Percentiles rank a stretch among this genome's conserved stretches.
Conservation (phyloP, 2,888 invertebrate species). For the Macrophya annulata region DNA sequence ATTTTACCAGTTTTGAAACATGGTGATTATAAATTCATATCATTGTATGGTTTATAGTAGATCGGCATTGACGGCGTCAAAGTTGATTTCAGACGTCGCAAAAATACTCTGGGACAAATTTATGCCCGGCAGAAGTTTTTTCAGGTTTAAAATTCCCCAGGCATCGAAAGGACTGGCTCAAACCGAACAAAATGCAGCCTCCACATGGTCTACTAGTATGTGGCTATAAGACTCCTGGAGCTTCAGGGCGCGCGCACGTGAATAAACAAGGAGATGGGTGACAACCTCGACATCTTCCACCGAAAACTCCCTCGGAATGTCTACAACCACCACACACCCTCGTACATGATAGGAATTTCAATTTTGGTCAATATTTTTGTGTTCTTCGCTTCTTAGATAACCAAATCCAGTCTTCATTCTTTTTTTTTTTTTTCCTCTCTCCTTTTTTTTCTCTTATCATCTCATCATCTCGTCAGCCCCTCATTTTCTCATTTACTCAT, state of each 20-base stretch:
- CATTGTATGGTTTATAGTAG: neutral
- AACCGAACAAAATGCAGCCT: constrained; percentile 47
- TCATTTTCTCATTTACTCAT: constrained; percentile 12
- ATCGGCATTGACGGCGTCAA: neutral
- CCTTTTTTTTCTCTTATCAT: neutral
- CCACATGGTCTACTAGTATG: constrained; percentile 34
- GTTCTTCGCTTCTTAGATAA: constrained; percentile 36
- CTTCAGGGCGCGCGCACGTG: constrained; percentile 51
- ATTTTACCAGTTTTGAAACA: neutral
- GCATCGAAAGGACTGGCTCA: constrained; percentile 47
- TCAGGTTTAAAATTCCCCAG: constrained; percentile 50
- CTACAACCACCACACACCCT: constrained; percentile 49
- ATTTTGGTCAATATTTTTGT: constrained; percentile 56
- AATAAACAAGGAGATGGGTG: constrained; percentile 56
- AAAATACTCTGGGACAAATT: constrained; percentile 15
- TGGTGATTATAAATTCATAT: constrained; percentile 32
- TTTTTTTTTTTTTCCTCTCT: neutral
- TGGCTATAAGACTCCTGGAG: constrained; percentile 47
- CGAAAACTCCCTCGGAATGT: constrained; percentile 51
- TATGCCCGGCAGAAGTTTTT: constrained; percentile 41
- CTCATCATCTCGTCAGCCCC: constrained; percentile 9
- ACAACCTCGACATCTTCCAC: constrained; percentile 49
- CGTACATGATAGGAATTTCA: constrained; percentile 52
- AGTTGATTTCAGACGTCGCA: constrained; percentile 2
- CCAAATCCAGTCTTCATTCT: neutral